phyloP scores from a whole-genome alignment of 2,797 vertebrate species.

The Lycodopsis pacificus region DNA sequence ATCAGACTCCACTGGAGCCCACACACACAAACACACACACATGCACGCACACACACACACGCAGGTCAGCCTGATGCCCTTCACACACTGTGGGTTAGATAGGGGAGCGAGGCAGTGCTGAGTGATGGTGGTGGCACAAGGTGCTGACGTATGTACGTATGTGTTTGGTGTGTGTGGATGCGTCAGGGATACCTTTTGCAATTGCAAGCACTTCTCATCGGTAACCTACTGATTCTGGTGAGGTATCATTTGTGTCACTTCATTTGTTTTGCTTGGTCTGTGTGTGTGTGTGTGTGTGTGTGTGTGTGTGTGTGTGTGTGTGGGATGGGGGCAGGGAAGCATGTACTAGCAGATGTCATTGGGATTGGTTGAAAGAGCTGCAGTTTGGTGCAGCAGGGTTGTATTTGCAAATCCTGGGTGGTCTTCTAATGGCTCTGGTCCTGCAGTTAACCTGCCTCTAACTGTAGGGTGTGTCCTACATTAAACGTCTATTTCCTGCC shows the following conservation, averaged over 20 bases:
- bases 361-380: constrained; percentile 76
- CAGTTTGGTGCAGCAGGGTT: constrained; percentile 78
- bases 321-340: constrained; percentile 71
- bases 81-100: constrained; percentile 82
- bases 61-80: constrained; percentile 82
- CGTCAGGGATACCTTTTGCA: constrained; percentile 79
- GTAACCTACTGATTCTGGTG: constrained; percentile 75
- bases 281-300: constrained; percentile 33
- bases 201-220: constrained; percentile 80
- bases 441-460: constrained; percentile 85
- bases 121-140: constrained; percentile 83
- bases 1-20: constrained; percentile 82
- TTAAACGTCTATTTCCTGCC: constrained; percentile 86
- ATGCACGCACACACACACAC: constrained; percentile 45
- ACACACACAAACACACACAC: constrained; percentile 42
- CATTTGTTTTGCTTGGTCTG: constrained; percentile 73
- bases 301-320: constrained; percentile 13
- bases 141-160: constrained; percentile 78
- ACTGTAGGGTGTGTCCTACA: constrained; percentile 86
- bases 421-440: constrained; percentile 84
- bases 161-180: constrained; percentile 70
- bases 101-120: constrained; percentile 76
- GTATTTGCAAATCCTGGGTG: constrained; percentile 84
- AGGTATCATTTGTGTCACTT: constrained; percentile 82
- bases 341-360: constrained; percentile 81